Percentiles rank a stretch among this genome's conserved stretches.
Conservation (phyloP, 1,140 invertebrate species). For the Drosophila auraria region DNA sequence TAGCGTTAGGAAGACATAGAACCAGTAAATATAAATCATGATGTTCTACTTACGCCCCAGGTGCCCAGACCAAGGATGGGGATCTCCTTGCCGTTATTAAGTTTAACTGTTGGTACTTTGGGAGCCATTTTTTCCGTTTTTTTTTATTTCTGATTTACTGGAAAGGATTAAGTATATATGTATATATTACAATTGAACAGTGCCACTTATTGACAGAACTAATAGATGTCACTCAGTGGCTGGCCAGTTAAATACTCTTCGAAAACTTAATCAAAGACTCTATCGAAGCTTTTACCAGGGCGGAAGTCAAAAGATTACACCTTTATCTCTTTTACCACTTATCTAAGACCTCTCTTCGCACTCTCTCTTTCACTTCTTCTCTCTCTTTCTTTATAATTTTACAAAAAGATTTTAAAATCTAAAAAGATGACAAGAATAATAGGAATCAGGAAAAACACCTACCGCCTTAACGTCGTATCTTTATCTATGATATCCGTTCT, state of each 20-base stretch:
- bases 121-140: slow-evolving; percentile 41
- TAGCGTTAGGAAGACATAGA: too few species aligned
- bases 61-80: slow-evolving; percentile 92
- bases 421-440: too few species aligned
- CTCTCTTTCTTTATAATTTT: too few species aligned
- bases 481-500: too few species aligned
- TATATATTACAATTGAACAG: background rate
- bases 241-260: slow-evolving; percentile 51
- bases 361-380: too few species aligned
- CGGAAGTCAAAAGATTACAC: slow-evolving; percentile 2
- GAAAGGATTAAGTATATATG: slow-evolving; percentile 29
- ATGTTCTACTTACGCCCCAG: slow-evolving; percentile 88
- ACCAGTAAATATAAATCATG: too few species aligned
- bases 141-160: slow-evolving; percentile 1
- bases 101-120: slow-evolving; percentile 86
- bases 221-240: slow-evolving; percentile 44
- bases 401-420: too few species aligned
- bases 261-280: slow-evolving; percentile 18
- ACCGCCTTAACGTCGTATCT: too few species aligned
- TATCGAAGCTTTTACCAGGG: slow-evolving; percentile 43
- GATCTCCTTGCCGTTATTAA: slow-evolving; percentile 89
- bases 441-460: too few species aligned
- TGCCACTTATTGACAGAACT: slow-evolving; percentile 17
- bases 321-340: too few species aligned
- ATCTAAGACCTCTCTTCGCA: background rate